These are phyloP conservation scores for Hemiscyllium ocellatum DNA, from an alignment of 2,113 vertebrate species.

Conservation along the genomic window DNA sequence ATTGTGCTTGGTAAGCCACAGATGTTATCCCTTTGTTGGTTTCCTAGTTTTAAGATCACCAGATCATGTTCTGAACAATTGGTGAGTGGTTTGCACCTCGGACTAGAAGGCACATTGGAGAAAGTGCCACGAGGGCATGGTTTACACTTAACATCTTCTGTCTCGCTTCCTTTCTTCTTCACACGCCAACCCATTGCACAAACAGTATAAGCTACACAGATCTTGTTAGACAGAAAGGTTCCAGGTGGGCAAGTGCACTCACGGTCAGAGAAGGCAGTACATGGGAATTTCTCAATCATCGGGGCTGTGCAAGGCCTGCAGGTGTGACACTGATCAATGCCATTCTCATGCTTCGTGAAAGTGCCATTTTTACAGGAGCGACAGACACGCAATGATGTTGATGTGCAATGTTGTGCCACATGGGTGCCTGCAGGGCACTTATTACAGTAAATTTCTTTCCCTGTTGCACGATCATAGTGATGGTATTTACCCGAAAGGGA, in stretches of 20 bases:
- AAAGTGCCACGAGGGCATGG: constrained; percentile 77
- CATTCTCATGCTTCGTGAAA: constrained; percentile 84
- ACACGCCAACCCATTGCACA: constrained; percentile 80
- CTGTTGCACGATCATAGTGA: constrained; percentile 67
- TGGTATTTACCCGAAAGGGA: constrained; percentile 70
- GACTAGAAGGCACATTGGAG: constrained; percentile 72
- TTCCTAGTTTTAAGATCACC: constrained; percentile 65
- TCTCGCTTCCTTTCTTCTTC: constrained; percentile 73
- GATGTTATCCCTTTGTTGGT: constrained; percentile 70
- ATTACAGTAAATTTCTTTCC: constrained; percentile 74
- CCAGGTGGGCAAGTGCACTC: constrained; percentile 75
- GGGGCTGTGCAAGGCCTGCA: constrained; percentile 69
- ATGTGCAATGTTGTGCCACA: constrained; percentile 79
- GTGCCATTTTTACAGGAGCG: constrained; percentile 69
- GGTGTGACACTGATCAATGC: constrained; percentile 76
- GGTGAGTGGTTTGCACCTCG: constrained; percentile 73
- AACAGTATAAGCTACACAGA: constrained; percentile 65
- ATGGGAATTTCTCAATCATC: constrained; percentile 71
- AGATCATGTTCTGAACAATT: constrained; percentile 74
- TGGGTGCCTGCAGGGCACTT: constrained; percentile 92
- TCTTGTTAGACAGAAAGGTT: constrained; percentile 59
- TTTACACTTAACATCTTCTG: constrained; percentile 78
- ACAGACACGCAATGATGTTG: constrained; percentile 74
- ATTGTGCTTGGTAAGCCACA: constrained; percentile 59
- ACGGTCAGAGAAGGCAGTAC: constrained; percentile 74